phyloP scores from a whole-genome alignment of 1,140 invertebrate species.

The Scaptodrosophila lebanonensis region DNA sequence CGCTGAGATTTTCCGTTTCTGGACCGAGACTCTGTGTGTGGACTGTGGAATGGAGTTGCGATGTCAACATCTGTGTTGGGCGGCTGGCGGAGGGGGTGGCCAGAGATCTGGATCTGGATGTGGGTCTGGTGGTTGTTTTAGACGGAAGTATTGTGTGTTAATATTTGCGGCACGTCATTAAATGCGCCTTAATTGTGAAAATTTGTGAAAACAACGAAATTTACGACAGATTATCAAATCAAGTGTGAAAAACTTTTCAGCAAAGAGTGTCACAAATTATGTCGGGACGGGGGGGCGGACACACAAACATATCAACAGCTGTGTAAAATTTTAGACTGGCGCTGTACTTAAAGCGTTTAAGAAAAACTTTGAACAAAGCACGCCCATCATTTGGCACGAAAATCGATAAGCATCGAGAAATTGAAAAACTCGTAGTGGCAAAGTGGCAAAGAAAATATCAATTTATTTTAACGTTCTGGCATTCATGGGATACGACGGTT shows the following conservation, averaged over 20 bases:
- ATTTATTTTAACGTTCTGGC: constrained; percentile 61
- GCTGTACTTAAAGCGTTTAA: background rate
- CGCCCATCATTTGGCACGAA: constrained; percentile 6
- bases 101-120: background rate
- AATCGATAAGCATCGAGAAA: constrained; percentile 37
- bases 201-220: constrained; percentile 50
- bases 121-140: constrained; percentile 25
- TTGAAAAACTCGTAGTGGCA: background rate
- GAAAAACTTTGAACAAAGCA: too few relatives aligned
- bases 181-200: constrained; percentile 66
- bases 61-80: constrained; percentile 54
- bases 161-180: constrained; percentile 71
- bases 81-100: background rate
- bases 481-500: constrained; percentile 7
- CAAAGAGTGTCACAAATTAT: too few relatives aligned
- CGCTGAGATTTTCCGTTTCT: constrained; percentile 21
- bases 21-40: constrained; percentile 14
- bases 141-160: constrained; percentile 48
- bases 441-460: constrained; percentile 31
- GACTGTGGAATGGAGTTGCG: constrained; percentile 39
- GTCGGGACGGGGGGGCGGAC: too few relatives aligned
- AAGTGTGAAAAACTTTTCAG: constrained; percentile 43
- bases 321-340: too few relatives aligned
- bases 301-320: too few relatives aligned
- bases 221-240: constrained; percentile 68